Base-by-base conservation (phyloP, 30 jellyfish, hydroid and myxozoan genomes). In the Sanderia malayensis region DNA sequence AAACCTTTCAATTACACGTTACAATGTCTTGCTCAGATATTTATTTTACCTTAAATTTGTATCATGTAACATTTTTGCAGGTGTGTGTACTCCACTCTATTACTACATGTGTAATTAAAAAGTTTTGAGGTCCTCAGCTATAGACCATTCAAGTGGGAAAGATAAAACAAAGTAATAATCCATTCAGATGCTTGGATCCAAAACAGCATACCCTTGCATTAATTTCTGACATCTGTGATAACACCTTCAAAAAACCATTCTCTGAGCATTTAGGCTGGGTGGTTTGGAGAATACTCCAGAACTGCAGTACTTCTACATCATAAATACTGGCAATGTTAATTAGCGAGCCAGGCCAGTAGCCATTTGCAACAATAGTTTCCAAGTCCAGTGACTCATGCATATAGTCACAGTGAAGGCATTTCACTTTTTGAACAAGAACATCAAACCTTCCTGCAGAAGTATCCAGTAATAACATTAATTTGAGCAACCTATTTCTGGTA, bases 321-420 rank as follows among this genome's bases (percentile, higher is more conserved):
- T 62, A 62, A 1, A 62, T 62, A 33, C 52, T 20, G 52, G 29
- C 29, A 41, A 29, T 62, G 23, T 62, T 62, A 8, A 62, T 33
- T 17, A 41, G 19, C 11, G 74, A 62, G 74, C 74, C 74, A 23
- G 74, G 74, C 74, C 74, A 62, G 23, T 62, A 62, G 52, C 74
- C 74, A 62, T 62, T 62, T 33, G 2, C 20, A 18, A 62, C 26
- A 9, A 62, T 55, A 26, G 52, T 27, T 62, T 62, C 57, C 33
- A 25, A 22, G 25, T 62, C 74, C 55, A 62, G 29, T n/a, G 20
- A 9, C 10, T 33, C 19, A 3, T 9, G 28, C 1, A 62, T 55
- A 31, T 20, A 23, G 1, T 55, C 74, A n/a, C 74, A 62, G 11
- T 21, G n/a, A 33, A 15, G 1, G 29, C 74, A 62, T n/a, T 26